Conservation (phyloP, 2,888 invertebrate genomes). For the Acanthosepion esculentum region DNA sequence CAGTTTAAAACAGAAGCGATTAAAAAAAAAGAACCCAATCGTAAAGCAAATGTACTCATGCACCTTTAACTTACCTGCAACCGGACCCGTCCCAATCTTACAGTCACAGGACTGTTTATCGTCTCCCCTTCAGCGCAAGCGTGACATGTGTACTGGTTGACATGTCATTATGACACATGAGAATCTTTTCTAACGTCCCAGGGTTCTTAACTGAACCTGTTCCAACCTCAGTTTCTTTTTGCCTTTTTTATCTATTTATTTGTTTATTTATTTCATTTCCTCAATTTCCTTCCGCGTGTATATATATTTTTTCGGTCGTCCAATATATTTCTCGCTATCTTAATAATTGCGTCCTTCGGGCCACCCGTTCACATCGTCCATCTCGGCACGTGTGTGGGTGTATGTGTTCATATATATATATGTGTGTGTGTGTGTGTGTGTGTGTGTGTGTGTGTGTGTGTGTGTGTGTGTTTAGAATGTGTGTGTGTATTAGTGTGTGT, state of each 20-base stretch:
- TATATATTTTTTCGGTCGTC: not conserved
- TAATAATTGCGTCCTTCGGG: not conserved
- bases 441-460: no score
- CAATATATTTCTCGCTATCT: conserved; percentile 33
- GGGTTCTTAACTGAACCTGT: no score
- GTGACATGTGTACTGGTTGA: conserved; percentile 33
- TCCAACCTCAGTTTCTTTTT: not conserved
- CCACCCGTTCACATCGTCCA: not conserved
- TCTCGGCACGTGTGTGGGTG: no score
- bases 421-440: no score
- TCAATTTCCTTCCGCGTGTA: not conserved
- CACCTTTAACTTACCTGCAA: not conserved
- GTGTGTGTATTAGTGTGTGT: no score
- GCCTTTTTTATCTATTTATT: not conserved
- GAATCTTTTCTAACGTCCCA: not conserved
- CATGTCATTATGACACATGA: conserved; percentile 33
- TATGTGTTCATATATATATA: no score
- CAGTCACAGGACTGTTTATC: not conserved
- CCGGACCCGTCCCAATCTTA: not conserved
- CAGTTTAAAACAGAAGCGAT: not conserved
- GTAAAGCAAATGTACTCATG: not conserved
- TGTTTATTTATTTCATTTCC: not conserved
- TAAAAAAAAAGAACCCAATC: not conserved
- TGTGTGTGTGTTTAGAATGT: no score
- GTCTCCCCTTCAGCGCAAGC: not conserved